phyloP scores from a whole-genome alignment of 1,140 invertebrate species.

The Zaprionus ornatus region DNA sequence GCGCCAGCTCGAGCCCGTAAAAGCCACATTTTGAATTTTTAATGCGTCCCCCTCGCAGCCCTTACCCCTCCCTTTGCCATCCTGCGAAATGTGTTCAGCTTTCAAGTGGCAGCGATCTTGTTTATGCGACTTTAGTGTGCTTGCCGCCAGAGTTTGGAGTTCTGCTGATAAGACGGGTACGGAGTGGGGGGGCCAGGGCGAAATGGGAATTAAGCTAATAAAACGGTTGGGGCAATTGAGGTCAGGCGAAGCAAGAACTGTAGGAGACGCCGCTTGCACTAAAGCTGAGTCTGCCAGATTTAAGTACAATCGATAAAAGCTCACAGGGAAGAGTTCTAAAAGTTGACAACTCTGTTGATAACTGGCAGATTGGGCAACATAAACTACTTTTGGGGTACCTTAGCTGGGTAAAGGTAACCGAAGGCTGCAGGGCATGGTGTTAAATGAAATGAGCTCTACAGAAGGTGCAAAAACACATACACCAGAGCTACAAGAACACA shows the following conservation, averaged over 20 bases:
- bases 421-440: too few species aligned
- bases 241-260: constrained; percentile 24
- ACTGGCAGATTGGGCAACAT: neutral
- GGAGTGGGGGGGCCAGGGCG: neutral
- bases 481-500: too few species aligned
- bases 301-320: constrained; percentile 32
- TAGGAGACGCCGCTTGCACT: constrained; percentile 3
- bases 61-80: constrained; percentile 6
- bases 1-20: constrained; percentile 55
- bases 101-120: constrained; percentile 77
- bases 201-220: constrained; percentile 51
- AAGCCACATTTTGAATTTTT: constrained; percentile 78
- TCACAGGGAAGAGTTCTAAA: constrained; percentile 5
- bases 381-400: neutral
- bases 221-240: constrained; percentile 60
- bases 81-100: constrained; percentile 56
- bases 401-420: neutral
- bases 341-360: constrained; percentile 6
- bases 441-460: neutral
- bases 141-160: constrained; percentile 48
- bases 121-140: constrained; percentile 64
- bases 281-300: constrained; percentile 15
- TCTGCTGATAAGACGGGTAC: constrained; percentile 49
- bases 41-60: constrained; percentile 42
- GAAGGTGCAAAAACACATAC: too few species aligned